Evolutionary conservation across 2,888 invertebrate genomes (phyloP).

Genomic region (Sarcophaga carnaria): DNA sequence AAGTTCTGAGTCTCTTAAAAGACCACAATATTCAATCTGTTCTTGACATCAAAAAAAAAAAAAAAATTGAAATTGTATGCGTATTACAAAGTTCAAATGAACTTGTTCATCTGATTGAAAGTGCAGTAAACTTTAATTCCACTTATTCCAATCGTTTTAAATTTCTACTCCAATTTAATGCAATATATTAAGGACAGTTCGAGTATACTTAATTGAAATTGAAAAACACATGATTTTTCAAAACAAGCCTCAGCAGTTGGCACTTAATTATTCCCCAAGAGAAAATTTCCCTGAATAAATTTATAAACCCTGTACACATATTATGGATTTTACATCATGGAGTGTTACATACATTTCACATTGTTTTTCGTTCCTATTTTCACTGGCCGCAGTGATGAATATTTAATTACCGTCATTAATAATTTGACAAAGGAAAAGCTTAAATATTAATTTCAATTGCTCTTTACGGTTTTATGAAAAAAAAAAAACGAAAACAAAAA

Average conservation of each 20-base stretch:
- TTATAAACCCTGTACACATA: background rate
- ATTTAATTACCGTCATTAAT: conserved; percentile 55
- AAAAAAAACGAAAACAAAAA: conserved; percentile 69
- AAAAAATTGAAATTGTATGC: too few species aligned
- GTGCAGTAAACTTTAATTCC: too few species aligned
- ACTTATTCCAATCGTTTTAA: too few species aligned
- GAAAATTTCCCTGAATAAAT: conserved; percentile 54
- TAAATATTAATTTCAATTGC: conserved; percentile 45
- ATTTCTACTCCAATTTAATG: too few species aligned
- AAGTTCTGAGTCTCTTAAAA: too few species aligned
- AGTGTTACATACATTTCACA: background rate
- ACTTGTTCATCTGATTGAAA: too few species aligned
- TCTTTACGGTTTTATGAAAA: conserved; percentile 31
- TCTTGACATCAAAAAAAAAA: too few species aligned
- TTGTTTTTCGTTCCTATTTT: conserved; percentile 8
- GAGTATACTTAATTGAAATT: too few species aligned
- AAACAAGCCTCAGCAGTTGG: background rate
- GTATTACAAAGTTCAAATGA: too few species aligned
- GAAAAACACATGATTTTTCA: background rate
- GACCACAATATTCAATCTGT: too few species aligned
- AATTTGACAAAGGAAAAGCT: conserved; percentile 36
- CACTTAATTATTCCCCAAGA: background rate
- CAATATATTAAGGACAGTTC: too few species aligned
- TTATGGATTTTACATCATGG: conserved; percentile 17
- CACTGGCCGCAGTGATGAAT: conserved; percentile 22